Evolutionary conservation across 2,888 invertebrate genomes (phyloP).

Genomic region (Lasius fuliginosus): DNA sequence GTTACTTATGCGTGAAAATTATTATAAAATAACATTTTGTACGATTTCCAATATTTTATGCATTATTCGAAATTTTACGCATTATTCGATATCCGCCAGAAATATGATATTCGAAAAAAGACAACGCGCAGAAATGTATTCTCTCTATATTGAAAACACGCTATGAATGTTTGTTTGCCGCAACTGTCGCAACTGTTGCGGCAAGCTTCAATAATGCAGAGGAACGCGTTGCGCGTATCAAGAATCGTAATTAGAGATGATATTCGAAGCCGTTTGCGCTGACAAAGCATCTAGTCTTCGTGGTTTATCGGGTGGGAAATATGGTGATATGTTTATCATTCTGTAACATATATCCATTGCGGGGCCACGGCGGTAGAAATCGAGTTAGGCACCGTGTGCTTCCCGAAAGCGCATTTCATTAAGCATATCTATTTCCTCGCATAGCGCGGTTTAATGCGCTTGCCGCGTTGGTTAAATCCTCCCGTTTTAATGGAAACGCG

Average conservation of each 20-base stretch:
- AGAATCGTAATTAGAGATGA: conserved; percentile 15
- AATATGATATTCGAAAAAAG: neutral
- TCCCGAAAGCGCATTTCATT: conserved; percentile 72
- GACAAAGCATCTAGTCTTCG: conserved; percentile 60
- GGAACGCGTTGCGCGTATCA: neutral
- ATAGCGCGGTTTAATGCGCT: conserved; percentile 66
- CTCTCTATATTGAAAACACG: neutral
- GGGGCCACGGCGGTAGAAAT: conserved; percentile 66
- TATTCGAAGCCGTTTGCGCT: neutral
- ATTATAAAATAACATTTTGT: conserved; percentile 9
- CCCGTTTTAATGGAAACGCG: conserved; percentile 46
- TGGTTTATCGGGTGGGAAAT: conserved; percentile 71
- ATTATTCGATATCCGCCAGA: conserved; percentile 6
- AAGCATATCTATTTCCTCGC: conserved; percentile 73
- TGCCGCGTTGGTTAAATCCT: conserved; percentile 63
- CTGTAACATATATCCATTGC: conserved; percentile 60
- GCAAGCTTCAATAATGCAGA: conserved; percentile 12
- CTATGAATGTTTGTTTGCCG: neutral
- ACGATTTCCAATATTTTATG: neutral
- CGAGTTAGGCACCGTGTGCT: conserved; percentile 66
- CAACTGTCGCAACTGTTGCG: neutral
- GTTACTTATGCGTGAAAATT: conserved; percentile 4
- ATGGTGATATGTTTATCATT: conserved; percentile 72
- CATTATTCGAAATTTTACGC: neutral
- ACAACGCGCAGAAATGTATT: conserved; percentile 6